phyloP scores from a whole-genome alignment of 2,888 invertebrate species.

The Lithodes maja region DNA sequence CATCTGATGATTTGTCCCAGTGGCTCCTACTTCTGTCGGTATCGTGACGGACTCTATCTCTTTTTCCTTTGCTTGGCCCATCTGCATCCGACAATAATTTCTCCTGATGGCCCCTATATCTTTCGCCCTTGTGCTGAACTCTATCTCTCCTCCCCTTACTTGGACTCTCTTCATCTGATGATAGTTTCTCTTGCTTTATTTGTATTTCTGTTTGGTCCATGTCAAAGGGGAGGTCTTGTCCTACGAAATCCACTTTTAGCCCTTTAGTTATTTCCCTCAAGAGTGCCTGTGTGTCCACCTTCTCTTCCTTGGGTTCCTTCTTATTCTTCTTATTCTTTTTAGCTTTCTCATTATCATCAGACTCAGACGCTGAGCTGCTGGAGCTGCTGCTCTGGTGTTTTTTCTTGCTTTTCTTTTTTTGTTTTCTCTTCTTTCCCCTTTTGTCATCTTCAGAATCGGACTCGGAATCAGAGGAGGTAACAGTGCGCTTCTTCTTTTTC shows the following conservation, averaged over 20 bases:
- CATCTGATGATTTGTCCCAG: too few relatives aligned
- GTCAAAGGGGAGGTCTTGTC: slow-evolving; percentile 51
- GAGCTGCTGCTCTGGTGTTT: slow-evolving; percentile 20
- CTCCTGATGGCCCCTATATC: too few relatives aligned
- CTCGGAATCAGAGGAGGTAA: neutral
- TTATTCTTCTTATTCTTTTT: slow-evolving; percentile 49
- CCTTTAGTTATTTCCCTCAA: slow-evolving; percentile 69
- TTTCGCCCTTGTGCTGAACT: neutral
- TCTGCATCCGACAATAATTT: too few relatives aligned
- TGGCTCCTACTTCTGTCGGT: too few relatives aligned
- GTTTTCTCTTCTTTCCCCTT: slow-evolving; percentile 49
- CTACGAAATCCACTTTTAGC: slow-evolving; percentile 68
- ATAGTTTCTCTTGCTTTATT: slow-evolving; percentile 34
- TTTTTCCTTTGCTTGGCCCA: too few relatives aligned
- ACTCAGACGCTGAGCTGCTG: slow-evolving; percentile 49
- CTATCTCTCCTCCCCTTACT: neutral
- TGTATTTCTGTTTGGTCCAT: neutral
- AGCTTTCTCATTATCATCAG: slow-evolving; percentile 50
- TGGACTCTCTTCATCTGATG: neutral
- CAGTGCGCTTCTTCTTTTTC: slow-evolving; percentile 17
- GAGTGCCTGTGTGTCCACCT: slow-evolving; percentile 57
- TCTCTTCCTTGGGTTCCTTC: slow-evolving; percentile 24
- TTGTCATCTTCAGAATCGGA: slow-evolving; percentile 50
- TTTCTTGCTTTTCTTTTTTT: slow-evolving; percentile 51
- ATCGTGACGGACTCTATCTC: too few relatives aligned